Evolutionary conservation across 2,797 vertebrate genomes (phyloP).

Genomic region (Netta rufina): DNA sequence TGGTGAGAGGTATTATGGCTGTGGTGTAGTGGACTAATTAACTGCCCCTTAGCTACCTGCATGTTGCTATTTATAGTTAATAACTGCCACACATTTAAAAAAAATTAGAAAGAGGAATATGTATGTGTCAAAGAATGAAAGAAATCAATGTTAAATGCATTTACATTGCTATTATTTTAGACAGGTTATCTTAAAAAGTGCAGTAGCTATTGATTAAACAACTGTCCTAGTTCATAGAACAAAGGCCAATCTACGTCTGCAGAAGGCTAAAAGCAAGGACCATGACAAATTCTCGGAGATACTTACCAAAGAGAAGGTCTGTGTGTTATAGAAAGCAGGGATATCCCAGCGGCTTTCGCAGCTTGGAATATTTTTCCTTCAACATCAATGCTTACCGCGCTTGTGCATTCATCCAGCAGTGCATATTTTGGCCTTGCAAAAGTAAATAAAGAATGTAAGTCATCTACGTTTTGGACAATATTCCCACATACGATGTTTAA

Average conservation of each 20-base stretch:
- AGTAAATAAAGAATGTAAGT: constrained; percentile 46
- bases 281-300: not conserved
- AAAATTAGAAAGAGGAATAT: not conserved
- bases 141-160: not conserved
- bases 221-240: not conserved
- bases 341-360: constrained; percentile 93
- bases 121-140: not conserved
- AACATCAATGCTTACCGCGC: constrained; percentile 97
- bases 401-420: constrained; percentile 95
- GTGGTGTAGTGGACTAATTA: not conserved
- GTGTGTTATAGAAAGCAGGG: constrained; percentile 96
- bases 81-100: not conserved
- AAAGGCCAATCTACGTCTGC: not conserved
- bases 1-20: not conserved
- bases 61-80: not conserved
- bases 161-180: not conserved
- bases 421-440: constrained; percentile 92
- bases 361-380: constrained; percentile 98
- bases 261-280: not conserved
- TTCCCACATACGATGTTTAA: not conserved
- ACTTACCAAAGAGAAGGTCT: constrained; percentile 96
- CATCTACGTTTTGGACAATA: not conserved
- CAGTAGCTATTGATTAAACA: not conserved
- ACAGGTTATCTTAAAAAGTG: not conserved
- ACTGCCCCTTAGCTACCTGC: not conserved